Evolutionary conservation across 1,140 invertebrate species (phyloP).

Genomic region (Tetragonula clypearis): DNA sequence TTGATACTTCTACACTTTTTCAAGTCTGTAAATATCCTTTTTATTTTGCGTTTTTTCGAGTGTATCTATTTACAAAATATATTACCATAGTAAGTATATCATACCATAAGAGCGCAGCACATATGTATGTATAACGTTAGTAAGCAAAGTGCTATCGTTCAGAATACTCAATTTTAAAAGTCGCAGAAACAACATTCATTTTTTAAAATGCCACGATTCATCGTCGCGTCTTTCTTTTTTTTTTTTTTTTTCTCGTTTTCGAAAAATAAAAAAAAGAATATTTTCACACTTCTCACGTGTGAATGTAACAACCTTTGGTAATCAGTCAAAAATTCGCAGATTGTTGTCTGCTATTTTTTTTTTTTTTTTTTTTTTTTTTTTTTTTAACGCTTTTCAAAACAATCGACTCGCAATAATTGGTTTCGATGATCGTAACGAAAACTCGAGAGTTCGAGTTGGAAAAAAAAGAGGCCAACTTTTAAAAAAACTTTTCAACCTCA

Average conservation of each 20-base stretch:
- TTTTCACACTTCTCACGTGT: not conserved
- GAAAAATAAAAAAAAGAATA: not conserved
- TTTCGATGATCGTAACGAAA: not conserved
- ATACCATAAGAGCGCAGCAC: slow-evolving; percentile 61
- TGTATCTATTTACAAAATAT: slow-evolving; percentile 54
- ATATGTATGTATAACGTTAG: slow-evolving; percentile 40
- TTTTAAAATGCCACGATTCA: not conserved
- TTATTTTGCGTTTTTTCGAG: slow-evolving; percentile 57
- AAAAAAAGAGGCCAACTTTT: not conserved
- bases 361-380: slow-evolving; percentile 6
- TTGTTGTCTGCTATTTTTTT: not conserved
- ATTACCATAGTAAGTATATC: slow-evolving; percentile 34
- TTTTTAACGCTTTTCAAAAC: not conserved
- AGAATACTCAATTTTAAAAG: slow-evolving; percentile 12
- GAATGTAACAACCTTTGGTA: not conserved
- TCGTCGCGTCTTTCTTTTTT: not conserved
- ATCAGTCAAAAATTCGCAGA: not conserved
- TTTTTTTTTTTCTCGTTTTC: not conserved
- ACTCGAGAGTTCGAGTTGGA: not conserved
- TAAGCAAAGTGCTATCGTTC: slow-evolving; percentile 41
- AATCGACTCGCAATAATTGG: not conserved
- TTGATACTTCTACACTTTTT: slow-evolving; percentile 61
- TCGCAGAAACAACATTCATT: not conserved
- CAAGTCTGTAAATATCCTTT: slow-evolving; percentile 58
- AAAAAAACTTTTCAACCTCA: not conserved